Base-by-base conservation (phyloP, 2,888 invertebrate genomes). In the Eumerus sabulonum region DNA sequence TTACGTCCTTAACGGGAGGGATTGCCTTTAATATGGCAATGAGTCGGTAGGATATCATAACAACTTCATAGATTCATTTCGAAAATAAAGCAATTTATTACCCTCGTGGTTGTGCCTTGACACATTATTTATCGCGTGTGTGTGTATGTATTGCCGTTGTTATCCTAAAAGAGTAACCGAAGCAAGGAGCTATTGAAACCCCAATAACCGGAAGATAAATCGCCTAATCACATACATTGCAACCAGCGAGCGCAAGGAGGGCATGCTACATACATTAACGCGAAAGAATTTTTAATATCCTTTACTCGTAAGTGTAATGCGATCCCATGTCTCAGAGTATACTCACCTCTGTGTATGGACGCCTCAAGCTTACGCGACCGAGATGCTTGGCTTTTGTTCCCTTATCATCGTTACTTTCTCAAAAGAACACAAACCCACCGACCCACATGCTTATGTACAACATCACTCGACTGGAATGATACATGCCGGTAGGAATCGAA, bases 41-140 rank as follows among this genome's bases (percentile, higher is more conserved):
- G 27, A 27, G 27, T 27, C 27, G 27, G 7, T 7, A 27, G 2
- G 3, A 7, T 2, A 27, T 27, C 7, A 27, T 7, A 27, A 27
- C 27, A 27, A 27, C 27, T 27, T 7, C 2, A 27, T 27, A 2
- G 7, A 27, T 4, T 27, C 27, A 27, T 27, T 27, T 7, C 27
- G 3, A 27, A 66, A 76, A 72, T 66, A 63, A 56, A 77, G 67
- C 67, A 77, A 77, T 77, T 77, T 77, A 77, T 77, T 77, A 72
- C 57, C 62, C 62, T 63, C 73, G 70, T 73, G 77, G 67, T 77
- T 77, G 67, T 73, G 57, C 53, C 73, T 67, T 73, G 77, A 67
- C 77, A 73, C 62, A 63, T 68, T 73, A 35, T 67, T 57, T 73
- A 68, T 73, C 67, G 42, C 74, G 35, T 17, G 36, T 50, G 47